phyloP scores from a whole-genome alignment of 2,113 vertebrate species.

The Dissostichus mawsoni region DNA sequence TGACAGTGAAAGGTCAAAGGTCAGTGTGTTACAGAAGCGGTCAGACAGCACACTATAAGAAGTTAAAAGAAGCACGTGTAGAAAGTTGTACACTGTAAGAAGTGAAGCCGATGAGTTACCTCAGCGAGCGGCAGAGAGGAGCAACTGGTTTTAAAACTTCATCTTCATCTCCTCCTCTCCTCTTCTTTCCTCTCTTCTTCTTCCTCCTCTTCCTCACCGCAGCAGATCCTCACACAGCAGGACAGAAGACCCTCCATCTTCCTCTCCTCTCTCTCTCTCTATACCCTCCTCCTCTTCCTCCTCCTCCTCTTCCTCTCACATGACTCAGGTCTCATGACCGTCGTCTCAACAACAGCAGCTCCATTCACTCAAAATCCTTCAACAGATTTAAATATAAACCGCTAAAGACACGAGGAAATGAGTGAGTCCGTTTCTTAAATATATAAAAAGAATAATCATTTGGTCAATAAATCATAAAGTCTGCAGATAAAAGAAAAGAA shows the following conservation, averaged over 20 bases:
- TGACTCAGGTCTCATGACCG: slow-evolving; percentile 71
- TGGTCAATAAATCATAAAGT: no score
- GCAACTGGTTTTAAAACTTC: slow-evolving; percentile 61
- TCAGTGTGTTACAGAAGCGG: no score
- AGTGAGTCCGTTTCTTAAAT: no score
- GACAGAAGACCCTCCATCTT: slow-evolving; percentile 73
- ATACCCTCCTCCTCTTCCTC: not conserved
- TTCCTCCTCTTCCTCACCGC: slow-evolving; percentile 38
- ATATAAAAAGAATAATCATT: no score
- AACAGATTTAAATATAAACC: no score
- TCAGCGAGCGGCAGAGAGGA: slow-evolving; percentile 62
- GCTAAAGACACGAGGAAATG: no score
- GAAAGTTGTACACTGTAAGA: not conserved
- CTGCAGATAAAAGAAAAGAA: no score
- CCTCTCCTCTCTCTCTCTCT: slow-evolving; percentile 1
- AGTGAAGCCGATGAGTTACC: slow-evolving; percentile 51
- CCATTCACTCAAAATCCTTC: no score
- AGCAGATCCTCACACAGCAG: slow-evolving; percentile 66
- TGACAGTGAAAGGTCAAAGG: no score
- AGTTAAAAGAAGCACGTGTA: no score
- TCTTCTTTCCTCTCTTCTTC: slow-evolving; percentile 12
- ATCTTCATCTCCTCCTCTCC: slow-evolving; percentile 34
- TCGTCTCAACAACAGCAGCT: no score
- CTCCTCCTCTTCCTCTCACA: slow-evolving; percentile 66
- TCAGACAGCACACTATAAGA: no score